Conservation (phyloP, 2,797 vertebrate genomes). For the Premnoplex brunnescens region DNA sequence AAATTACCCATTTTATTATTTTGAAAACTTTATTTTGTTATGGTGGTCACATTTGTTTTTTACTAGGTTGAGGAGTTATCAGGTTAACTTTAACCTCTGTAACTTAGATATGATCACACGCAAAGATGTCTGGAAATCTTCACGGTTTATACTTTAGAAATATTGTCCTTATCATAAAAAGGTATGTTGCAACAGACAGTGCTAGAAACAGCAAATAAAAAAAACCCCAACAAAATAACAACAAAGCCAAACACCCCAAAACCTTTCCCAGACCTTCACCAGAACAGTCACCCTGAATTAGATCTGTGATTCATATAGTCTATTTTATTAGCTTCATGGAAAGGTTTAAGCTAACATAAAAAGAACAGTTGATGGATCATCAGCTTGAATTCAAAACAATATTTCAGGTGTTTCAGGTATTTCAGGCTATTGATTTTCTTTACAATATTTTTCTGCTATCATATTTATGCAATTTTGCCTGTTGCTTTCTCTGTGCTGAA, state of each 20-base stretch:
- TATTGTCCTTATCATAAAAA: neutral
- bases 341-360: neutral
- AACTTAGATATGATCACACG: neutral
- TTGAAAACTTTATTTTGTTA: neutral
- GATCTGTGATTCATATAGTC: too few relatives aligned
- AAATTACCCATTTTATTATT: neutral
- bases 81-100: neutral
- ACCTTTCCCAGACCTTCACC: neutral
- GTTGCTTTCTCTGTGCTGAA: neutral
- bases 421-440: neutral
- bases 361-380: neutral
- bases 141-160: neutral
- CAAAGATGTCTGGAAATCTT: neutral
- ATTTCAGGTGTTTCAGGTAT: neutral
- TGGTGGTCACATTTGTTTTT: neutral
- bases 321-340: neutral
- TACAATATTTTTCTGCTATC: neutral
- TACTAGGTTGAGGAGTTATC: neutral
- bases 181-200: neutral
- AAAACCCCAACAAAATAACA: neutral
- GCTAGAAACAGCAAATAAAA: neutral
- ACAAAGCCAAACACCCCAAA: rapidly evolving
- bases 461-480: neutral
- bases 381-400: neutral
- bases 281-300: neutral